Evolutionary conservation across 2,797 vertebrate species (phyloP).

Genomic region (Sebastolobus altivelis): DNA sequence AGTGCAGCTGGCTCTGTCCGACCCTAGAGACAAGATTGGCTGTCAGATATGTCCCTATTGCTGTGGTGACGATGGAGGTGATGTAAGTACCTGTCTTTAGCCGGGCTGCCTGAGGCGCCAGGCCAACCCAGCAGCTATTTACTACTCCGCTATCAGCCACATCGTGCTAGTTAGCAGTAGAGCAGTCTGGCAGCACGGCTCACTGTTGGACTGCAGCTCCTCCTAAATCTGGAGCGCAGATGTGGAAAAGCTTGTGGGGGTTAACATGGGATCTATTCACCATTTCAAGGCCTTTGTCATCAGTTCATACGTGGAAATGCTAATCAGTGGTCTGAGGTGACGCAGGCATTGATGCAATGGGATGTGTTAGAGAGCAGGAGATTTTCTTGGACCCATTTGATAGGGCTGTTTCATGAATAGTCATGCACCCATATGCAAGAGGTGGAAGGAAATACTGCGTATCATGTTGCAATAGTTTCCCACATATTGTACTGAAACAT

Average conservation of each 20-base stretch:
- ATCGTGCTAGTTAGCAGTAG: constrained; percentile 44
- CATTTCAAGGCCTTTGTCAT: constrained; percentile 58
- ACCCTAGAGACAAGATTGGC: constrained; percentile 44
- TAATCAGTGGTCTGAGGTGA: constrained; percentile 64
- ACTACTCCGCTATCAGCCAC: constrained; percentile 62
- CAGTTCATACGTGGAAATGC: constrained; percentile 43
- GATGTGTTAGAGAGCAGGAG: constrained; percentile 34
- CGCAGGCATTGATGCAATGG: constrained; percentile 65
- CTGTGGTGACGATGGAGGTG: constrained; percentile 67
- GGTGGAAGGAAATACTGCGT: neutral
- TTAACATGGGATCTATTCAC: constrained; percentile 54
- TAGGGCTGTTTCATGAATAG: constrained; percentile 26
- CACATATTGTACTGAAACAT: neutral
- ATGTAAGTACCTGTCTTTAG: constrained; percentile 79
- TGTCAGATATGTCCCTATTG: constrained; percentile 45
- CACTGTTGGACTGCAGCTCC: constrained; percentile 46
- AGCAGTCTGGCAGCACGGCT: constrained; percentile 51
- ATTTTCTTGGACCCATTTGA: constrained; percentile 52
- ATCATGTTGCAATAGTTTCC: neutral
- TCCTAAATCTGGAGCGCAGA: constrained; percentile 63
- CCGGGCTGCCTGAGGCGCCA: constrained; percentile 54
- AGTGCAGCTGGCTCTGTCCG: constrained; percentile 33
- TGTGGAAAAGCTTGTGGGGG: constrained; percentile 59
- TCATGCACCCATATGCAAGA: neutral
- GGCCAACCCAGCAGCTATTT: constrained; percentile 74